Base-by-base conservation (phyloP, 2,888 invertebrate genomes). In the Galerucella pusilla region DNA sequence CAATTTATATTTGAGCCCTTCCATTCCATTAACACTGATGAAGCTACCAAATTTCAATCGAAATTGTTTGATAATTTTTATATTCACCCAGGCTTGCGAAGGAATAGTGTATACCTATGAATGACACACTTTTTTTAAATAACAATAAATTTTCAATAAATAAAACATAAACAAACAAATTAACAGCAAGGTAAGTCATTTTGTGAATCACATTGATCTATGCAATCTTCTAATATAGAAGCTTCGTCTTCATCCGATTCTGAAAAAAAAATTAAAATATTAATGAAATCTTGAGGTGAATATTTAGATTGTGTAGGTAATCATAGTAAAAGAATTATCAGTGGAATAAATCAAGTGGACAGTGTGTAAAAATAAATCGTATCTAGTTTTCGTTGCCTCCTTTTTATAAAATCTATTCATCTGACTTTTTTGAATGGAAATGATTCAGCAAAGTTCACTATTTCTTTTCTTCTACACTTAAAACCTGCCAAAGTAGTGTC, bases 181-280 rank as follows among this genome's bases (percentile, higher is more conserved):
- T 45, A 64, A 35, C 45, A 61, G 12, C 11, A 25, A 7, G 7
- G 14, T 25, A 64, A 64, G 16, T 42, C 16, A 9, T 28, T 42
- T 16, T 14, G 45, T n/a, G 64, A 45, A 10, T n/a, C 11, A 46
- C n/a, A 64, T n/a, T 49, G 20, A 65, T 25, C 20, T 49, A 49
- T 28, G 12, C 57, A 57, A 16, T 57, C 57, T 57, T 57, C 57
- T 57, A 57, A 65, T 65, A 45, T 14, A 52, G 67, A 54, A 14
- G 42, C n/a, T 42, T 35, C 42, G 11, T 42, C 57, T 52, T 57
- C 68, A 12, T 68, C 57, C 10, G 59, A 68, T 59, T 68, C 57
- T n/a, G 35, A 57, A 68, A 59, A 57, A 59, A 42, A 1, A 59
- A 68, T 28, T 0, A 7, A 42, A 42, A 42, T 42, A 42, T 9